phyloP scores from a whole-genome alignment of 2,113 vertebrate species.

The Colaptes auratus region DNA sequence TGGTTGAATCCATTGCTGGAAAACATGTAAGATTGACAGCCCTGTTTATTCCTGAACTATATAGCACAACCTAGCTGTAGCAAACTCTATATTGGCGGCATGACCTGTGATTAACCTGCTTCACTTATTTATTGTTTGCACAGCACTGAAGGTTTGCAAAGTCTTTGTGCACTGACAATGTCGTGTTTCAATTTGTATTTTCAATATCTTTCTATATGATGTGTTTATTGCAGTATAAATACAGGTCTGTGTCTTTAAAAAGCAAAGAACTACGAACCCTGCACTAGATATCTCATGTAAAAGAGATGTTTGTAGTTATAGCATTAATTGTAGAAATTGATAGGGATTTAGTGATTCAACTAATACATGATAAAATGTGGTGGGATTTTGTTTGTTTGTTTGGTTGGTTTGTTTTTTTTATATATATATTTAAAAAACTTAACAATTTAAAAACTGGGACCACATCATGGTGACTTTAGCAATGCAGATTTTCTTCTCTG shows the following conservation, averaged over 20 bases:
- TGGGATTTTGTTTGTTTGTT: neutral
- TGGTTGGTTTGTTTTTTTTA: neutral
- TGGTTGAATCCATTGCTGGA: neutral
- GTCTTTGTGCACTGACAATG: neutral
- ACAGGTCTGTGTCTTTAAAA: neutral
- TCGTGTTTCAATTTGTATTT: neutral
- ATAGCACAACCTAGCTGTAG: neutral
- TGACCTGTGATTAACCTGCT: neutral
- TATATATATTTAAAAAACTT: neutral
- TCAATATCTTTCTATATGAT: neutral
- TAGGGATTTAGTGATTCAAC: neutral
- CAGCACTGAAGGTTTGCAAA: neutral
- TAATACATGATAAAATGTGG: neutral
- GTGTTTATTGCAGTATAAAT: neutral
- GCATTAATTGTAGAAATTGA: neutral
- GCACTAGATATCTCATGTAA: neutral
- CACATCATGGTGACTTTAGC: neutral
- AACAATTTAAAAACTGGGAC: neutral
- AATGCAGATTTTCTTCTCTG: neutral
- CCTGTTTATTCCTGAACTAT: slow-evolving; percentile 4
- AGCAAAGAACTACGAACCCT: neutral
- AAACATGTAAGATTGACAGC: slow-evolving; percentile 13
- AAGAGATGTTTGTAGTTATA: neutral
- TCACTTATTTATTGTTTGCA: slow-evolving; percentile 24
- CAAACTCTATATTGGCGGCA: neutral